Evolutionary conservation across 2,113 vertebrate genomes (phyloP), one percentile per base, ranked within the genome.

Genomic region (Merops nubicus): DNA sequence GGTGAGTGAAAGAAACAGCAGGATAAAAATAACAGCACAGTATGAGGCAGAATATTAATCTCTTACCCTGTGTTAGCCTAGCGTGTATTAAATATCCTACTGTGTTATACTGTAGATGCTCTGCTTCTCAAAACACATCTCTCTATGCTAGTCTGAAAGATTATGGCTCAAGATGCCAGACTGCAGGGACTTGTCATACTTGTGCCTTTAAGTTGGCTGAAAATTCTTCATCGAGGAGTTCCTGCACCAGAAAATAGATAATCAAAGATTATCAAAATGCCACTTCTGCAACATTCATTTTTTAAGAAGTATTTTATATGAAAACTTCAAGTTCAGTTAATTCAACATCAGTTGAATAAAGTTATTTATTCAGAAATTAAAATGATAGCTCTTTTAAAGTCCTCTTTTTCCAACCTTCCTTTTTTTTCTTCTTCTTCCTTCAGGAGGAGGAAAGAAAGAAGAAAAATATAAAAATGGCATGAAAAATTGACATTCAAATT

Each of bases 21-120:
- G 94, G 91, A 93, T 96, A 96, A 96, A 96, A 95, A 96, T 95
- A 94, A 91, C 91, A 50, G 63, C 76, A 51, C 80, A 88, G 63
- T 81, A 28, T 33, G 93, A 88, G 96, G 88, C 88, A 74, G 85
- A 94, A 82, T 95, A 89, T 96, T 96, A 97, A 96, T 94, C 88
- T 86, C 88, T 75, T 53, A 36, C 88, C 33, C 85, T 70, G 59
- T 85, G 78, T 97, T 96, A 96, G 94, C 96, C 89, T 72, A 31
- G 26, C 88, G 60, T 72, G 88, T 88, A 78, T 88, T 94, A 83
- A 84, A 85, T 85, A 63, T 13, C 34, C 38, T 18, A 6, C 53
- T 82, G 4, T 48, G 72, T 83, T 60, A 8, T 29, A 36, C 38
- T 0, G 0, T 65, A 11, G 91, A 76, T 75, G 72, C 85, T 88